Evolutionary conservation across 1,140 invertebrate species (phyloP).

Genomic region (Caenorhabditis inopinata): DNA sequence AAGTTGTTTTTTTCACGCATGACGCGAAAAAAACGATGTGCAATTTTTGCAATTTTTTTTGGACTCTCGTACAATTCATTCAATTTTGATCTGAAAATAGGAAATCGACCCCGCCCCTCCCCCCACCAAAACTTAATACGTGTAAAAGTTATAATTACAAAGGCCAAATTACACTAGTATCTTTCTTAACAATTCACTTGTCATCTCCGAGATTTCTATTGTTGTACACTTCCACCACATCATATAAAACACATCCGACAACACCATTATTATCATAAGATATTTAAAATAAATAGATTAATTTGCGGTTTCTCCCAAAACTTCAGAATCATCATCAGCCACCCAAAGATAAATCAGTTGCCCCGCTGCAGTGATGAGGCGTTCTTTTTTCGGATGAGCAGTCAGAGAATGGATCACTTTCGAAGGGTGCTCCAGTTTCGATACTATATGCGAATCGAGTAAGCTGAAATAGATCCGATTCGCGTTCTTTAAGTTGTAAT

Average conservation of each 20-base stretch:
- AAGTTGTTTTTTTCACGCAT: no score
- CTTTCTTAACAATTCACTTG: neutral
- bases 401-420: conserved; percentile 69
- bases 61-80: neutral
- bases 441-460: conserved; percentile 29
- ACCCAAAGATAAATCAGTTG: conserved; percentile 70
- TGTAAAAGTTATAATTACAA: neutral
- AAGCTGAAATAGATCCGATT: conserved; percentile 60
- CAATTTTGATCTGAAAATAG: neutral
- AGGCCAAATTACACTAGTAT: neutral
- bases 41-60: no score
- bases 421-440: conserved; percentile 37
- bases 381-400: conserved; percentile 69
- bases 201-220: neutral
- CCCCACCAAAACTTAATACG: neutral
- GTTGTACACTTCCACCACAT: neutral
- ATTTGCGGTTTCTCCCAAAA: neutral
- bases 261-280: neutral
- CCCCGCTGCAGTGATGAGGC: conserved; percentile 69
- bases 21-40: no score
- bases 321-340: conserved; percentile 28
- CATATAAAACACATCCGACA: conserved; percentile 11
- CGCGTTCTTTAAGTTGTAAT: conserved; percentile 67
- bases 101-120: neutral
- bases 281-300: conserved; percentile 18